Percentiles rank a stretch among this genome's conserved stretches.
phyloP scores from a whole-genome alignment of 1,140 invertebrate genomes.

The Drosophila paulistorum region DNA sequence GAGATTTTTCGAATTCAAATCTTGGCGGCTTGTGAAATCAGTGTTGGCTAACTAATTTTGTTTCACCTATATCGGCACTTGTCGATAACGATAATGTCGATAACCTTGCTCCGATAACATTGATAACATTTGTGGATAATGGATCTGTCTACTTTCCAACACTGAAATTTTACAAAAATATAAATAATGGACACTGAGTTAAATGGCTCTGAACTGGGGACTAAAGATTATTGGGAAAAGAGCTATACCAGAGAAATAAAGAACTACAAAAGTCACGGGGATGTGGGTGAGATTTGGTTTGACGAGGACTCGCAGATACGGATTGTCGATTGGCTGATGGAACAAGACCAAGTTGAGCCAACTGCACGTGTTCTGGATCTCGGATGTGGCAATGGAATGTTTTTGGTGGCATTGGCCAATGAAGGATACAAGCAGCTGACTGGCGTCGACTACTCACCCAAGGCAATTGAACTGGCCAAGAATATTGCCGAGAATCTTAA shows the following conservation, averaged over 20 bases:
- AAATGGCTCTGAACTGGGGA: slow-evolving; percentile 90
- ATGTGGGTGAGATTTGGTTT: slow-evolving; percentile 97
- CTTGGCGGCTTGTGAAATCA: too few relatives aligned
- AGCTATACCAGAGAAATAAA: slow-evolving; percentile 91
- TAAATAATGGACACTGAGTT: slow-evolving; percentile 84
- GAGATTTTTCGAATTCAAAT: too few relatives aligned
- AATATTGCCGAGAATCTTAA: slow-evolving; percentile 86
- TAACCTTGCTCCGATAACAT: too few relatives aligned
- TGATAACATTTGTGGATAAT: too few relatives aligned
- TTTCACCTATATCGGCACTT: too few relatives aligned
- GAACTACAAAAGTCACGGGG: slow-evolving; percentile 92
- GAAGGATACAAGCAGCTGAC: slow-evolving; percentile 88
- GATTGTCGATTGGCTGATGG: slow-evolving; percentile 88
- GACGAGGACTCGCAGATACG: slow-evolving; percentile 91
- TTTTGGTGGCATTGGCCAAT: slow-evolving; percentile 89
- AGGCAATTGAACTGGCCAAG: slow-evolving; percentile 90
- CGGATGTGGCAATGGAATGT: slow-evolving; percentile 96
- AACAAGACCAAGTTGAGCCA: slow-evolving; percentile 80
- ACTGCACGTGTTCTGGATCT: slow-evolving; percentile 86
- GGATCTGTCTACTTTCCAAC: too few relatives aligned
- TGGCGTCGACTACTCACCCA: slow-evolving; percentile 93
- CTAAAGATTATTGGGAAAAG: slow-evolving; percentile 92
- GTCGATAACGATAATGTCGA: too few relatives aligned
- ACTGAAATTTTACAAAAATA: too few relatives aligned
- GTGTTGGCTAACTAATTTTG: too few relatives aligned